phyloP scores from a whole-genome alignment of 2,113 vertebrate genomes.

The Pan troglodytes region NHGRI_mPanTro3-v2.1_pri NC_072415.2:43204001-43204500 shows the following conservation, averaged over 20 bases:
- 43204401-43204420: not conserved
- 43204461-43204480: not conserved
- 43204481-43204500: not conserved
- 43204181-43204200: not conserved
- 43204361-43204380: conserved; percentile 27
- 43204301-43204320: not conserved
- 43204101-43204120: not conserved
- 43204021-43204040: conserved; percentile 8
- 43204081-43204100: conserved; percentile 23
- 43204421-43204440: not conserved
- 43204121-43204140: not conserved
- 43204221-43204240: not conserved
- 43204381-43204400: not conserved
- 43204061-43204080: conserved; percentile 53
- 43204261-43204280: not conserved
- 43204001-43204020: conserved; percentile 10
- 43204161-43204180: conserved; percentile 5
- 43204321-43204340: not conserved
- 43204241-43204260: not conserved
- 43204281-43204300: not conserved
- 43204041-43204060: conserved; percentile 42
- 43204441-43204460: not conserved
- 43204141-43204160: not conserved
- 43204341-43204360: not conserved
- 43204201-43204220: not conserved